Conservation (phyloP, 2,888 invertebrate species). For the Caenorhabditis imperialis region DNA sequence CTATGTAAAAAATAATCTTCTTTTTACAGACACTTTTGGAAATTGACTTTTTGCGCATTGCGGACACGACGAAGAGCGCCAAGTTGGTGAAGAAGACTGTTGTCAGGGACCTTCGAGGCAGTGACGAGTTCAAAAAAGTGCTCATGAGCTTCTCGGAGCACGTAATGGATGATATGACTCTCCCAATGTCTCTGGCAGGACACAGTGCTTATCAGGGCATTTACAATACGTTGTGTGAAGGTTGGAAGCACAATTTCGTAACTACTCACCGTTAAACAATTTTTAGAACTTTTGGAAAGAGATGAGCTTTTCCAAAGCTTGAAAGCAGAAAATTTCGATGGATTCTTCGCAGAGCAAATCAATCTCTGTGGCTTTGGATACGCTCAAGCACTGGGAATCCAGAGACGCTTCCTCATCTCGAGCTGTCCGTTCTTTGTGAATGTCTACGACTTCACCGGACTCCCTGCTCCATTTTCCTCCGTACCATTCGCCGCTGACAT, state of each 20-base stretch:
- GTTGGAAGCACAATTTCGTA: neutral
- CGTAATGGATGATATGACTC: conserved; percentile 21
- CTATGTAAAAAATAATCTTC: neutral
- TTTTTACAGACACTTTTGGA: conserved; percentile 44
- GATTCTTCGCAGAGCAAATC: conserved; percentile 64
- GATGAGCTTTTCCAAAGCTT: conserved; percentile 55
- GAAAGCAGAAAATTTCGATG: conserved; percentile 63
- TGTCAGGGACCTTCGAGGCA: conserved; percentile 30
- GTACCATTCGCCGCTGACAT: conserved; percentile 34
- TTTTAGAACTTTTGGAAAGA: conserved; percentile 46
- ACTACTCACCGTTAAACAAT: too few species aligned
- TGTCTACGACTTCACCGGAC: conserved; percentile 27
- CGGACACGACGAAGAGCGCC: conserved; percentile 29
- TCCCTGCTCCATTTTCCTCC: conserved; percentile 21
- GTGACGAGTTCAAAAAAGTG: conserved; percentile 15
- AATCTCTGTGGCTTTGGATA: conserved; percentile 64
- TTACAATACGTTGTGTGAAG: conserved; percentile 32
- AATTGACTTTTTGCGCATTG: conserved; percentile 49
- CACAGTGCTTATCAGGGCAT: conserved; percentile 24
- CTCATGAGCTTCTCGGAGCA: conserved; percentile 27
- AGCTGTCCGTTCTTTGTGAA: conserved; percentile 43
- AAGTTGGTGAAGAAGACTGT: conserved; percentile 40
- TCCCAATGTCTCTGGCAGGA: conserved; percentile 13
- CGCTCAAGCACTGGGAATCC: conserved; percentile 64
- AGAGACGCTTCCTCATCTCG: conserved; percentile 59